Evolutionary conservation across 2,113 vertebrate species (phyloP).

Genomic region (rat (Rattus norvegicus)): DNA sequence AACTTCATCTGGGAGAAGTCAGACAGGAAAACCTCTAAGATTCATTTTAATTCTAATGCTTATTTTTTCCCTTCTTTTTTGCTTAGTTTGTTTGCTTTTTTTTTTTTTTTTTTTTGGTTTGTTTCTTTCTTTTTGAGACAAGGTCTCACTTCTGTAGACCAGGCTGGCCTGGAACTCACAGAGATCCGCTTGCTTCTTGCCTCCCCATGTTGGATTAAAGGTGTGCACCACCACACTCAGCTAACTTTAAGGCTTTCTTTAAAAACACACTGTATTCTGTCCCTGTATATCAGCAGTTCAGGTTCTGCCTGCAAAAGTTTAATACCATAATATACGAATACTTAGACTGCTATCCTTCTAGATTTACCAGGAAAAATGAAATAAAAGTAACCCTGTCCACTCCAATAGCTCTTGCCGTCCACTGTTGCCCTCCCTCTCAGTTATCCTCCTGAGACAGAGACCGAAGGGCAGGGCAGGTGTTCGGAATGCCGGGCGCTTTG

Average conservation of each 20-base stretch:
- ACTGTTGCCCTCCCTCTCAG: too few relatives aligned
- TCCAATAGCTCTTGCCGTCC: neutral
- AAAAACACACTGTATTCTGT: neutral
- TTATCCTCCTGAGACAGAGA: neutral
- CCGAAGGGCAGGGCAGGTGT: too few relatives aligned
- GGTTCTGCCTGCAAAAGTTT: neutral
- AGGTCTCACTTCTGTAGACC: too few relatives aligned
- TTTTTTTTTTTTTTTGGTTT: neutral
- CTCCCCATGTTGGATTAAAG: neutral
- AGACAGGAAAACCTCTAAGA: constrained; percentile 34
- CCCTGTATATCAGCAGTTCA: neutral
- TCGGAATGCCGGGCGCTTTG: neutral
- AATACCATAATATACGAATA: neutral
- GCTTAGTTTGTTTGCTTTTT: neutral
- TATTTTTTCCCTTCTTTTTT: neutral
- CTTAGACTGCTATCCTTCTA: neutral
- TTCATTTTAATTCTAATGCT: constrained; percentile 13
- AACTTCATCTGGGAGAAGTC: constrained; percentile 8
- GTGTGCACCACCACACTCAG: neutral
- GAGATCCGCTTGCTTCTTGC: neutral
- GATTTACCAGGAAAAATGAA: neutral
- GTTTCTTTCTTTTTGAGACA: neutral
- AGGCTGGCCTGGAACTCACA: neutral
- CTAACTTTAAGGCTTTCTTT: constrained; percentile 12
- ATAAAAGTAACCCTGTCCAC: too few relatives aligned